Percentiles rank a stretch among this genome's conserved stretches.
phyloP scores from a whole-genome alignment of 2,888 invertebrate genomes.

The Perdita meconis region DNA sequence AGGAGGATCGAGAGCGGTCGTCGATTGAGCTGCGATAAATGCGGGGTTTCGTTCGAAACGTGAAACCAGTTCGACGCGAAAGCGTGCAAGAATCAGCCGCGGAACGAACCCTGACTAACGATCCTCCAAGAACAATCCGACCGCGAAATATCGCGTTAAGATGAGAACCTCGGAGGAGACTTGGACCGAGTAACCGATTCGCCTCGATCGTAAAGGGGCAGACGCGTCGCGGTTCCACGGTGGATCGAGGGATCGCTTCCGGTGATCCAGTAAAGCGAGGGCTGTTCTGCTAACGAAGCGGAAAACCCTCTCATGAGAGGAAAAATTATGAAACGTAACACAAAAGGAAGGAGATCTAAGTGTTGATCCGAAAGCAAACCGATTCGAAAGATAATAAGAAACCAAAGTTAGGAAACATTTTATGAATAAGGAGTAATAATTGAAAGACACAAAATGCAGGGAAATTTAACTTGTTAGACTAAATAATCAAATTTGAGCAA shows the following conservation, averaged over 20 bases:
- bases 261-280: constrained; percentile 30
- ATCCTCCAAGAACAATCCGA: constrained; percentile 34
- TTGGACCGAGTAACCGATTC: constrained; percentile 16
- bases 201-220: constrained; percentile 28
- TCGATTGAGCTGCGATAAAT: constrained; percentile 41
- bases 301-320: too few relatives aligned
- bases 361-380: too few relatives aligned
- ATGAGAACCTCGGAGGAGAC: constrained; percentile 15
- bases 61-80: constrained; percentile 55
- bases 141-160: constrained; percentile 42
- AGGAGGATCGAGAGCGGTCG: constrained; percentile 1
- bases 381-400: too few relatives aligned
- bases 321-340: too few relatives aligned
- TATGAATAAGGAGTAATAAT: too few relatives aligned
- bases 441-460: too few relatives aligned
- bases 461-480: too few relatives aligned
- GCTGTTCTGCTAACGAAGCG: too few relatives aligned
- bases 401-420: too few relatives aligned
- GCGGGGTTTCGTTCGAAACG: constrained; percentile 45
- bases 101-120: constrained; percentile 41
- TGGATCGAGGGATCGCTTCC: constrained; percentile 44
- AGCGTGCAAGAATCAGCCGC: constrained; percentile 52
- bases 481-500: too few relatives aligned
- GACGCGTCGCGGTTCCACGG: constrained; percentile 25
- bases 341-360: too few relatives aligned